phyloP scores from a whole-genome alignment of 2,797 vertebrate genomes.

The Bradypus variegatus region DNA sequence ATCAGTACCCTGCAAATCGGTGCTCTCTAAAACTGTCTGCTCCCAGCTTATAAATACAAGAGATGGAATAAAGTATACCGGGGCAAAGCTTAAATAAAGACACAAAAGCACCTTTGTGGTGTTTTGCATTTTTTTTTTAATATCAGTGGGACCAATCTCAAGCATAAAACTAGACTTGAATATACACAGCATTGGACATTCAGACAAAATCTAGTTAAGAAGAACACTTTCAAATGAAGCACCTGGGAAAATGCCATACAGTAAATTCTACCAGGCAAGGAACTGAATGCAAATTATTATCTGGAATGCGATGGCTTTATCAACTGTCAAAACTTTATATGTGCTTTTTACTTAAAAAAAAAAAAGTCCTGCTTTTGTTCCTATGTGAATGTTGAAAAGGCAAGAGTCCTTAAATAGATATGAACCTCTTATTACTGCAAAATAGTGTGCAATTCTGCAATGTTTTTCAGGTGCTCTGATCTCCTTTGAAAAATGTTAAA shows the following conservation, averaged over 20 bases:
- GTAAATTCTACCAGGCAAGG: background rate
- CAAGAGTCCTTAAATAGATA: constrained; percentile 9
- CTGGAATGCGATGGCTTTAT: background rate
- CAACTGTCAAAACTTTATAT: constrained; percentile 16
- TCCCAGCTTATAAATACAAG: background rate
- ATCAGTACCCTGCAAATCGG: background rate
- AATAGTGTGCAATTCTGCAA: background rate
- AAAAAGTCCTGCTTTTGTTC: constrained; percentile 8
- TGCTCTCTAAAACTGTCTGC: background rate
- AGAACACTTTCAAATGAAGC: background rate
- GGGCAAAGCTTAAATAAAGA: background rate
- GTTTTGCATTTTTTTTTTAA: background rate
- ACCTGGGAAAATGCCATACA: background rate
- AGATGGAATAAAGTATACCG: background rate
- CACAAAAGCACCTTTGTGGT: background rate
- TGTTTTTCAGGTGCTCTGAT: background rate
- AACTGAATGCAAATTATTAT: background rate
- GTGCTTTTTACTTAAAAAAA: background rate
- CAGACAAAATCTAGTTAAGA: constrained; percentile 23
- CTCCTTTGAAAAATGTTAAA: background rate
- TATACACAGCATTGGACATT: background rate
- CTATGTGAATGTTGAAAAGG: background rate
- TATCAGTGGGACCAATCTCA: background rate
- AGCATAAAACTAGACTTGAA: background rate
- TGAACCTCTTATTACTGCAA: constrained; percentile 10